Evolutionary conservation across 1,140 invertebrate genomes (phyloP).

Genomic region (Drosophila asahinai): DNA sequence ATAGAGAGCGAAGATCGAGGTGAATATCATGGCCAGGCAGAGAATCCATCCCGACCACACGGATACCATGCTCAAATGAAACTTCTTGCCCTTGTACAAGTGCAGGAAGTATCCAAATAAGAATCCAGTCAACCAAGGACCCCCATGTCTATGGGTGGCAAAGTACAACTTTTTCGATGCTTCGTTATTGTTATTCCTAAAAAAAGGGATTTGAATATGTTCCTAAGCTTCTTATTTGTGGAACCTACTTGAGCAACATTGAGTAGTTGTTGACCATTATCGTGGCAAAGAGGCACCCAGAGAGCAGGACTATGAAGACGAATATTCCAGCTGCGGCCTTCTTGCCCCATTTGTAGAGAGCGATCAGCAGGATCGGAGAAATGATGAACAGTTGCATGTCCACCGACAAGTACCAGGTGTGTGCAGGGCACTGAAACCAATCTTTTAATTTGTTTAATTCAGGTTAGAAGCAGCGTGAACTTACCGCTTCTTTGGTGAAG

Average conservation of each 20-base stretch:
- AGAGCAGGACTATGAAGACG: slow-evolving; percentile 42
- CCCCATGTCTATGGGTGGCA: slow-evolving; percentile 55
- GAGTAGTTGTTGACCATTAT: slow-evolving; percentile 57
- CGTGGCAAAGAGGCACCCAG: slow-evolving; percentile 48
- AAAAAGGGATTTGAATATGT: not conserved
- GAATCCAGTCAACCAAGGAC: slow-evolving; percentile 65
- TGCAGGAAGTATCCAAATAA: slow-evolving; percentile 68
- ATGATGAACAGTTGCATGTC: slow-evolving; percentile 94
- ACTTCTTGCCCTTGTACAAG: slow-evolving; percentile 31
- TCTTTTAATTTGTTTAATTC: too few relatives aligned
- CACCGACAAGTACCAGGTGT: slow-evolving; percentile 94
- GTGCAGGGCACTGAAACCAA: slow-evolving; percentile 91
- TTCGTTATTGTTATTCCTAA: not conserved
- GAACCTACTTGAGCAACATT: slow-evolving; percentile 28
- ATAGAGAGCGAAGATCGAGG: slow-evolving; percentile 70
- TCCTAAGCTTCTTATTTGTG: too few relatives aligned
- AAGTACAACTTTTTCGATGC: slow-evolving; percentile 41
- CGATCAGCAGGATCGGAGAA: slow-evolving; percentile 90
- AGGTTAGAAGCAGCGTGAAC: slow-evolving; percentile 74
- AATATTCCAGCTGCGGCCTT: slow-evolving; percentile 53
- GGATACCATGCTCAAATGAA: slow-evolving; percentile 21
- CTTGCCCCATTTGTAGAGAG: slow-evolving; percentile 87
- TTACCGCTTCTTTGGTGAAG: slow-evolving; percentile 29
- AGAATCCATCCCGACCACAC: slow-evolving; percentile 56
- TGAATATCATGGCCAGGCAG: slow-evolving; percentile 62